Evolutionary conservation across 2,888 invertebrate species (phyloP).

Genomic region (Drosophila tanythrix): DNA sequence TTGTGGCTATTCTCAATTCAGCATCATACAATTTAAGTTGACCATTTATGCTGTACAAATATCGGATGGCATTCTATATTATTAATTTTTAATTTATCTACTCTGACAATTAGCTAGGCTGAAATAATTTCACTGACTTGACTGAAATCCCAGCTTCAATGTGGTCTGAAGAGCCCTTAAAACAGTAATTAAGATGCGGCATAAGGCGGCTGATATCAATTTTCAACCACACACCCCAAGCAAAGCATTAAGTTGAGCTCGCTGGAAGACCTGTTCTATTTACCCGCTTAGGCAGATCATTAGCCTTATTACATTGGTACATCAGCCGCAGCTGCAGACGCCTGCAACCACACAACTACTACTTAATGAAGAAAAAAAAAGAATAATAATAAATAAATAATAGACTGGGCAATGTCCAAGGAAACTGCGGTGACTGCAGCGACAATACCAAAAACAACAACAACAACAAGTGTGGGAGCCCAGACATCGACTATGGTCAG

Average conservation of each 20-base stretch:
- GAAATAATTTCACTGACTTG: background rate
- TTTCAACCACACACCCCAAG: background rate
- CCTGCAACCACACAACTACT: slow-evolving; percentile 28
- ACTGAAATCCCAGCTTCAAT: no score
- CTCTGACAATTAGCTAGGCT: background rate
- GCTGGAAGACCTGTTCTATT: slow-evolving; percentile 49
- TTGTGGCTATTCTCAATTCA: background rate
- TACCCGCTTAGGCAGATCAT: slow-evolving; percentile 65
- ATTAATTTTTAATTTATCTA: background rate
- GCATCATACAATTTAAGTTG: no score
- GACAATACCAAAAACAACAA: slow-evolving; percentile 25
- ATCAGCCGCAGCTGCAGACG: slow-evolving; percentile 64
- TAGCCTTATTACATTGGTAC: slow-evolving; percentile 70
- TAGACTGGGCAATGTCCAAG: slow-evolving; percentile 39
- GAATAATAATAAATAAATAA: slow-evolving; percentile 13
- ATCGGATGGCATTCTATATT: background rate
- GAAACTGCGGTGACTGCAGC: slow-evolving; percentile 41
- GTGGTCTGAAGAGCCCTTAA: background rate
- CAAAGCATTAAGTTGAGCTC: background rate
- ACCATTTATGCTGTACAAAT: no score
- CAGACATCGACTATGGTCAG: slow-evolving; percentile 40
- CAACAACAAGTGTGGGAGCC: slow-evolving; percentile 58
- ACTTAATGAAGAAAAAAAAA: slow-evolving; percentile 10
- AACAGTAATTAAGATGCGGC: slow-evolving; percentile 12
- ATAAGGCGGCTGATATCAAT: slow-evolving; percentile 13